Evolutionary conservation across 1,140 invertebrate species (phyloP), one percentile per base, ranked within the genome.

Genomic region (Papilio glaucus): DNA sequence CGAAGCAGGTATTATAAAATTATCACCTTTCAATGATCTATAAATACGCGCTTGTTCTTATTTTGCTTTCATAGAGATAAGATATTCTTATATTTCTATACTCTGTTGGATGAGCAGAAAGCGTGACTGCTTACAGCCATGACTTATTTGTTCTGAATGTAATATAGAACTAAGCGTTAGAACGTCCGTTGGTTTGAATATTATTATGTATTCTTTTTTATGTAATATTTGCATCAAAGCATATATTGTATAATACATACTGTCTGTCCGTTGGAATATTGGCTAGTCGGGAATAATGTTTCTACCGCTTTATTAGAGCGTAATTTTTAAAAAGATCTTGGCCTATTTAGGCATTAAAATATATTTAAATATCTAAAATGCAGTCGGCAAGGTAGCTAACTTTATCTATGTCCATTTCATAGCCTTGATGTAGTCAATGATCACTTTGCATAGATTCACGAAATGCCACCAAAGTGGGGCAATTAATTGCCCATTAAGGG

Each of bases 91-190:
- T 53, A 26, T 53, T 53, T 53, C 61, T 39, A 63, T 39, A 63
- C n/a, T 63, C 61, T 12, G 33, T 15, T 53, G 49, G 18, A 15
- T 29, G 61, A 63, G 61, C 37, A 63, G 61, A 63, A 63, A 63
- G 61, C 61, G 61, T 63, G 37, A 63, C 61, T 39, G 61, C 61
- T 39, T 37, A 63, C 15, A 63, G 49, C 49, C 38, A 37, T 38
- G 61, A 63, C 33, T 38, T 21, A 8, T 33, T 38, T 9, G 61
- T 38, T 63, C 33, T 18, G 4, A 33, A n/a, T 62, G 13, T 62
- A 37, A 37, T 33, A n/a, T 62, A 62, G 15, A 63, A 53, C 4
- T 63, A 37, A 21, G 24, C n/a, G 7, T 15, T 24, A 7, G 4
- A 53, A n/a, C 21, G 61, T 63, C 8, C 26, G 37, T 39, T 53